Base-by-base conservation (phyloP, 2,888 invertebrate species). In the Branchellion lobata region DNA sequence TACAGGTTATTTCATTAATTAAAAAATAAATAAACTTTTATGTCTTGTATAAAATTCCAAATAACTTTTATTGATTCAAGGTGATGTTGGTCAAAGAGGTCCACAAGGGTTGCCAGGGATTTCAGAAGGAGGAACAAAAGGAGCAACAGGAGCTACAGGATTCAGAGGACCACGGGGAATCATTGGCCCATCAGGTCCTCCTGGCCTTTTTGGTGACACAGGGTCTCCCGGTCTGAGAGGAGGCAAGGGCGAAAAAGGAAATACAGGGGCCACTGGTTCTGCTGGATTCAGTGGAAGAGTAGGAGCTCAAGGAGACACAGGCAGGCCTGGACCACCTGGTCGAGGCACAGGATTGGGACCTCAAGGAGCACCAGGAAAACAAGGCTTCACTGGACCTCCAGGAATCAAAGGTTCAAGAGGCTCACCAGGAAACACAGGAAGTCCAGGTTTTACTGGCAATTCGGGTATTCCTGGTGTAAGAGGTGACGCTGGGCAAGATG, bases 1-100 rank as follows among this genome's bases (percentile, higher is more conserved):
- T 2, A 5, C 8, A 53, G 75, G 75, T 75, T 29, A 33, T 57
- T 57, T 57, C 24, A 57, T 57, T 24, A 24, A n/a, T 57, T 18
- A 47, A 47, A 14, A 14, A 47, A 47, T 47, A 8, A 47, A 47
- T 47, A 18, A 47, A 47, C 8, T 47, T 47, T 18, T 47, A 14
- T 47, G 8, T 47, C 18, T 47, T 47, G 18, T 8, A 14, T 47
- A 47, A 14, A 8, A 14, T 47, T 47, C 47, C 8, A 47, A 47
- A 47, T 47, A 65, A 27, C 8, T 65, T 24, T 65, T 65, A 65
- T 18, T 27, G 11, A 14, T 57, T n/a, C 24, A 24, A 57, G 83
- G 83, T 40, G 57, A 40, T 21, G 74, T 78, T n/a, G 82, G 82
- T 34, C 74, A 68, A 0, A 53, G 40, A 29, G 80, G 80, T 65